Percentiles rank a stretch among this genome's conserved stretches.
Conservation (phyloP, 2,113 vertebrate species). For the Galbula dea region DNA sequence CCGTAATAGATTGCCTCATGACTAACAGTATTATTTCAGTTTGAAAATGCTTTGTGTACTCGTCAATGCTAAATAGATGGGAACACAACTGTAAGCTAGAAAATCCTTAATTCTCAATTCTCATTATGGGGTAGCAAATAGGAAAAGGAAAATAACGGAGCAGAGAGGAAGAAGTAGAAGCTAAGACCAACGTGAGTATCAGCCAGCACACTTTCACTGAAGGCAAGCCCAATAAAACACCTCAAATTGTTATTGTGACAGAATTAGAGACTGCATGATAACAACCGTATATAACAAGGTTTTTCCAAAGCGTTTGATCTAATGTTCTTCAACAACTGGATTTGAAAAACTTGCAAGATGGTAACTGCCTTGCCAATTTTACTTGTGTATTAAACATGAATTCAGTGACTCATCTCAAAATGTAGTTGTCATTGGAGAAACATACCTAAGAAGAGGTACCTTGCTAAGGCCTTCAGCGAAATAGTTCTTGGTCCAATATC, state of each 20-base stretch:
- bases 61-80: background rate
- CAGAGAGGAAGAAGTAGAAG: background rate
- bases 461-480: background rate
- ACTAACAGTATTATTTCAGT: background rate
- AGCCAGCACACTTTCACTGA: background rate
- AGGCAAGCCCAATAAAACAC: background rate
- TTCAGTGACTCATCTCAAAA: constrained; percentile 42
- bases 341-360: background rate
- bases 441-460: background rate
- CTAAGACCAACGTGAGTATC: background rate
- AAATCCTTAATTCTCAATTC: background rate
- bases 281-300: background rate
- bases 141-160: background rate
- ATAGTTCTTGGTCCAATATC: background rate
- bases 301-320: constrained; percentile 30
- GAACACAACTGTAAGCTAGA: background rate
- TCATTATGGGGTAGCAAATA: background rate
- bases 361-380: constrained; percentile 31
- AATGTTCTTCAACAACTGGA: constrained; percentile 41
- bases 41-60: background rate
- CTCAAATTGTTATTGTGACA: background rate
- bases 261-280: background rate
- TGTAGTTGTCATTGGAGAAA: background rate
- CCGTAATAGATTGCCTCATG: background rate
- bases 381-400: constrained; percentile 20